Evolutionary conservation across 1,140 invertebrate genomes (phyloP), one percentile per base, ranked within the genome.

Genomic region (Drosophila melanica): DNA sequence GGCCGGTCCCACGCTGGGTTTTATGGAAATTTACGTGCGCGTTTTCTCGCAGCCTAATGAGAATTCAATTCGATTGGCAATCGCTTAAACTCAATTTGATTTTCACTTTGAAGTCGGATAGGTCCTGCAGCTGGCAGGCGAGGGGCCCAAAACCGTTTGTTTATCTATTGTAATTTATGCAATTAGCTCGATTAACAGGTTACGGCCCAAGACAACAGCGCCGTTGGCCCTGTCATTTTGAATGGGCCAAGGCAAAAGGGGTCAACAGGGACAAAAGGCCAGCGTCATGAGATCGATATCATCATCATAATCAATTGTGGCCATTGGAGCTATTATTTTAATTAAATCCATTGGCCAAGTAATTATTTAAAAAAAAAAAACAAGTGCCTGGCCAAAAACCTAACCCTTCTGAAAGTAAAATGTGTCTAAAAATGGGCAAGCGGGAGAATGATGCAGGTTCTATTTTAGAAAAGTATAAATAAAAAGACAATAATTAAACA

Each of bases 181-280:
- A 89, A 89, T 89, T 84, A 89, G 84, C 79, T 66, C 79, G 84
- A 89, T 87, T 87, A 87, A 87, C 84, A 72, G 73, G 75, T 81
- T 79, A 73, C 75, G 60, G 14, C 60, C 51, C 51, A 35, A 42
- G 16, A 54, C 39, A 53, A 11, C 60, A 54, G 50, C 48, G 50
- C 48, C 27, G 37, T 9, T 18, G 27, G 57, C 68, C 73, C 63
- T 57, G 59, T 54, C 71, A 82, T 82, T 82, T 82, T 75, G 71
- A 66, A 71, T 75, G 64, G 74, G n/a, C 59, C 45, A 33, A 16
- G 16, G 2, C 20, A 20, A 30, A 6, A 16, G 4, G 42, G 5
- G n/a, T 9, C 16, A 20, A 1, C 18, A 35, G 27, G 12, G n/a
- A 35, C 33, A 18, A 35, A 10, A 20, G 42, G 11, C 44, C 54